Evolutionary conservation across 2,113 vertebrate genomes (phyloP).

Genomic region (Burhinus bistriatus): DNA sequence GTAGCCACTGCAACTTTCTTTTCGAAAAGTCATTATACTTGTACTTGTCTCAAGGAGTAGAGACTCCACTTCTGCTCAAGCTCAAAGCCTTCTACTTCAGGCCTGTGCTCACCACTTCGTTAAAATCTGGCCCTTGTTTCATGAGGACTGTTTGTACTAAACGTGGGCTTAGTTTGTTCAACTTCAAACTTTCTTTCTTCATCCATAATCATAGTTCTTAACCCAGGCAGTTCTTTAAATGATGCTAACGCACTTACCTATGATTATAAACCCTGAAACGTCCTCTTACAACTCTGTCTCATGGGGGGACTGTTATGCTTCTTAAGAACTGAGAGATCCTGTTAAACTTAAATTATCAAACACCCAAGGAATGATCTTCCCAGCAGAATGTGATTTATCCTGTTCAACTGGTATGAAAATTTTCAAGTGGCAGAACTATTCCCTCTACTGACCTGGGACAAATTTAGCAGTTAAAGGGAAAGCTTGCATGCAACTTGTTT

Average conservation of each 20-base stretch:
- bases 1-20: not conserved
- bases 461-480: not conserved
- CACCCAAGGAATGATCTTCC: not conserved
- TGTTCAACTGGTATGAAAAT: not conserved
- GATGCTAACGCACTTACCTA: not conserved
- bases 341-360: not conserved
- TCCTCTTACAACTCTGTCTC: not conserved
- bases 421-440: not conserved
- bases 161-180: not conserved
- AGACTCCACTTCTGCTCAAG: not conserved
- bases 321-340: not conserved
- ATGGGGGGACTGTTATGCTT: rapidly evolving
- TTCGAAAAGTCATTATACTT: not conserved
- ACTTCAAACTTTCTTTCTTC: not conserved
- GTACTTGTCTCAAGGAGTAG: not conserved
- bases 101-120: not conserved
- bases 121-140: not conserved
- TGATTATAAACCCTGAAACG: not conserved
- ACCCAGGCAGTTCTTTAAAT: not conserved
- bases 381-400: not conserved
- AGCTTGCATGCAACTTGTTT: not conserved
- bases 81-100: not conserved
- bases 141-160: not conserved
- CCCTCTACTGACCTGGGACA: not conserved
- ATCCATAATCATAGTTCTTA: not conserved